Evolutionary conservation across 2,888 invertebrate species (phyloP).

Genomic region (Temnothorax unifasciatus): DNA sequence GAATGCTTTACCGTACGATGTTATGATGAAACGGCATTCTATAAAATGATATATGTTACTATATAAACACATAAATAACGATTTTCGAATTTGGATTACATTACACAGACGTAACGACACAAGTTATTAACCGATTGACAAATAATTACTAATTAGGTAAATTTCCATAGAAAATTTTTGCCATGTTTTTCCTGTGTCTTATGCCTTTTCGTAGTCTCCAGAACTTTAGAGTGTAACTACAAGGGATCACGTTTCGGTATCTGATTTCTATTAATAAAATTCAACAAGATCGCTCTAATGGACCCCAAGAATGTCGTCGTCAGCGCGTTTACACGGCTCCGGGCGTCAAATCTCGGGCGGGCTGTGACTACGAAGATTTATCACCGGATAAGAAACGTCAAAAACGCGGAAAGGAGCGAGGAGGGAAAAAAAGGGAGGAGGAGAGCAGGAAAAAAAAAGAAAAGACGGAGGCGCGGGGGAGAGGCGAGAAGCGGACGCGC

Average conservation of each 20-base stretch:
- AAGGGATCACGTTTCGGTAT: neutral
- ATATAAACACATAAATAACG: neutral
- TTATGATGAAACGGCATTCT: neutral
- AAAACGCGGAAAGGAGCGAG: conserved; percentile 48
- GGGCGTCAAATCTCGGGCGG: conserved; percentile 46
- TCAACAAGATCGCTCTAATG: conserved; percentile 43
- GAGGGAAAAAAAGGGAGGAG: conserved; percentile 33
- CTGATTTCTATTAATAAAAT: conserved; percentile 53
- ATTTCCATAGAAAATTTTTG: neutral
- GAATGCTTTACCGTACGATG: neutral
- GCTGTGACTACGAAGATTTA: conserved; percentile 55
- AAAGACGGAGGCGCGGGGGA: neutral
- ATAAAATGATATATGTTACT: neutral
- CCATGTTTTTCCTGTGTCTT: neutral
- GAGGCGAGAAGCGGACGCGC: conserved; percentile 38
- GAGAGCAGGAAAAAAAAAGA: neutral
- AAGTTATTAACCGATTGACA: neutral
- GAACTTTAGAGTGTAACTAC: neutral
- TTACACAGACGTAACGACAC: neutral
- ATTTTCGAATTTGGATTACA: neutral
- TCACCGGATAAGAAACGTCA: conserved; percentile 63
- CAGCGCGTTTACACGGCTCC: conserved; percentile 22
- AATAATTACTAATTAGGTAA: neutral
- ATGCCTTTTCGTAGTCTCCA: neutral
- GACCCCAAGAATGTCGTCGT: conserved; percentile 24